These are phyloP conservation scores for Cinara cedri DNA, from an alignment of 2,888 invertebrate species.

Conservation along the genomic window DNA sequence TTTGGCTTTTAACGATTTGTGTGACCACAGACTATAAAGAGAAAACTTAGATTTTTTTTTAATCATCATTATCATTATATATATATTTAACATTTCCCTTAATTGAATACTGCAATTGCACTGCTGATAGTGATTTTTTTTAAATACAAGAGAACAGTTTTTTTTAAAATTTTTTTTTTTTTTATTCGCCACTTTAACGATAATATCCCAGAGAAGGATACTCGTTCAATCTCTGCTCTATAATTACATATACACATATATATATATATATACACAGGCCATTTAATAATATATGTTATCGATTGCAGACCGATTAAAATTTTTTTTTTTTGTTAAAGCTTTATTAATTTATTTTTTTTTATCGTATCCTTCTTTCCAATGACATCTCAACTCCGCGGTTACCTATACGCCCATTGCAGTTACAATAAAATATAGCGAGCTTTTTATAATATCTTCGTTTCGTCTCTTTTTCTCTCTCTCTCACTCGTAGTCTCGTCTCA, in stretches of 20 bases:
- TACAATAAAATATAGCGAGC: too few relatives aligned
- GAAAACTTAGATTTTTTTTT: constrained; percentile 3
- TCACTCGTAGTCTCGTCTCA: too few relatives aligned
- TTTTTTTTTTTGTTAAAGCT: too few relatives aligned
- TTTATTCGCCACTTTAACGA: background rate
- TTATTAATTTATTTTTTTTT: too few relatives aligned
- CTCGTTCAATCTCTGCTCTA: background rate
- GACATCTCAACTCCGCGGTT: too few relatives aligned
- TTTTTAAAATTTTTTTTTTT: background rate
- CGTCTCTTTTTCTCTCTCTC: background rate
- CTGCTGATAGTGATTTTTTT: constrained; percentile 3
- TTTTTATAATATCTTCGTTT: too few relatives aligned
- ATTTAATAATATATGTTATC: background rate
- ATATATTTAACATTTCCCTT: constrained; percentile 1
- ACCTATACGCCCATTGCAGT: too few relatives aligned
- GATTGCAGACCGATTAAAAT: too few relatives aligned
- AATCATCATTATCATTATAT: constrained; percentile 4
- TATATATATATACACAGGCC: background rate
- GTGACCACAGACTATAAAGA: background rate
- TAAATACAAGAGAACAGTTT: constrained; percentile 6
- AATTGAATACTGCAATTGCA: constrained; percentile 39
- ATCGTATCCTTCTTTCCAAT: too few relatives aligned
- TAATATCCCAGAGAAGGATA: background rate
- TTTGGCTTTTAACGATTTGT: constrained; percentile 44
- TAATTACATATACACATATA: background rate